Percentiles rank a stretch among this genome's conserved stretches.
phyloP scores from a whole-genome alignment of 2,888 invertebrate genomes.

The Homarus gammarus region DNA sequence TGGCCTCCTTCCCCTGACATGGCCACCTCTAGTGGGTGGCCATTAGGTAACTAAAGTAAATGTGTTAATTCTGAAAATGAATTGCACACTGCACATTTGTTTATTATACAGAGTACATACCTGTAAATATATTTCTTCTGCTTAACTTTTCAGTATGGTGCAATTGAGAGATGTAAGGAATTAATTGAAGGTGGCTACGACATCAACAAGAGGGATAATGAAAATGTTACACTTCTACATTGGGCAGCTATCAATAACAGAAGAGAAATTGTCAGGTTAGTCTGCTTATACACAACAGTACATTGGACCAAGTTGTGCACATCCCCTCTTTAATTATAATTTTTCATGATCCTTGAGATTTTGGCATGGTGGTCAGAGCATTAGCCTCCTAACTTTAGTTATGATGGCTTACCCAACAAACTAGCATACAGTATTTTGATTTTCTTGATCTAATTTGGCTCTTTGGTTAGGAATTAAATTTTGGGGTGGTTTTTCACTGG shows the following conservation, averaged over 20 bases:
- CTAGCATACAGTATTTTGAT: no score
- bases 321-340: neutral
- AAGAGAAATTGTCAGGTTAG: conserved; percentile 88
- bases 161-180: conserved; percentile 85
- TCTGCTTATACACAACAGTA: neutral
- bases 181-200: conserved; percentile 95
- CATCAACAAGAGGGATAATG: conserved; percentile 95
- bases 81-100: neutral
- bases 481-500: no score
- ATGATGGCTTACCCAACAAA: no score
- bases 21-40: no score
- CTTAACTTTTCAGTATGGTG: conserved; percentile 86
- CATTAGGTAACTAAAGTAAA: no score
- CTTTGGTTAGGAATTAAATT: no score
- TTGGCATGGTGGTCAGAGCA: no score
- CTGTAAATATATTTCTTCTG: neutral
- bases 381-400: neutral
- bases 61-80: no score
- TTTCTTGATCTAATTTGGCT: no score
- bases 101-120: neutral
- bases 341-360: no score
- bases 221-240: conserved; percentile 97
- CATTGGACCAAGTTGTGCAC: neutral
- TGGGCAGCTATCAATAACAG: conserved; percentile 99
- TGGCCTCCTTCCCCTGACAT: no score